Evolutionary conservation across 2,888 invertebrate genomes (phyloP).

Genomic region (Rhamphomyia laevipes): DNA sequence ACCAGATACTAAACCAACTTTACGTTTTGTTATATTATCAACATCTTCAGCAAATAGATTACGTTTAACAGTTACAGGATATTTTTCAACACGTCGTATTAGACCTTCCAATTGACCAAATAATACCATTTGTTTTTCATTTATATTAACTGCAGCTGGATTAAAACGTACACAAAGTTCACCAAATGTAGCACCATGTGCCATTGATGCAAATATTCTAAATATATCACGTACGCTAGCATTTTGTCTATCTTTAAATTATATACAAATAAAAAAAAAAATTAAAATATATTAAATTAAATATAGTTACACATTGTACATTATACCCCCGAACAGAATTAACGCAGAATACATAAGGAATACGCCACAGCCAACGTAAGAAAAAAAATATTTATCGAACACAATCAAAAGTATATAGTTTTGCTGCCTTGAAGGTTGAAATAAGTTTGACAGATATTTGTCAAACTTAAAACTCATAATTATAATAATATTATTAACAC

Average conservation of each 20-base stretch:
- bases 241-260: conserved; percentile 43
- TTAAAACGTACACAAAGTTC: conserved; percentile 63
- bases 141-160: conserved; percentile 61
- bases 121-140: conserved; percentile 71
- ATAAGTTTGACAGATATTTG: too few relatives aligned
- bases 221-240: conserved; percentile 61
- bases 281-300: too few relatives aligned
- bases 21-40: conserved; percentile 13
- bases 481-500: too few relatives aligned
- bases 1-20: conserved; percentile 9
- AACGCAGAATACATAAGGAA: too few relatives aligned
- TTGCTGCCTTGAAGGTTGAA: too few relatives aligned
- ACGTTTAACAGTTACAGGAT: conserved; percentile 40
- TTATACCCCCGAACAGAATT: too few relatives aligned
- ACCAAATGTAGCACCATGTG: conserved; percentile 61
- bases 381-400: too few relatives aligned
- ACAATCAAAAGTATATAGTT: too few relatives aligned
- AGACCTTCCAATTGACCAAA: conserved; percentile 79
- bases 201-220: conserved; percentile 63
- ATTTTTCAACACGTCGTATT: conserved; percentile 69
- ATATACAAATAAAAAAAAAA: conserved; percentile 14
- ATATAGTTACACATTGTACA: too few relatives aligned
- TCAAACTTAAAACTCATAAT: too few relatives aligned
- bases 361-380: too few relatives aligned
- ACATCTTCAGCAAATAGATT: conserved; percentile 17